Evolutionary conservation across 1,140 invertebrate genomes (phyloP), one percentile per base, ranked within the genome.

Genomic region (Cyclargus thomasi): DNA sequence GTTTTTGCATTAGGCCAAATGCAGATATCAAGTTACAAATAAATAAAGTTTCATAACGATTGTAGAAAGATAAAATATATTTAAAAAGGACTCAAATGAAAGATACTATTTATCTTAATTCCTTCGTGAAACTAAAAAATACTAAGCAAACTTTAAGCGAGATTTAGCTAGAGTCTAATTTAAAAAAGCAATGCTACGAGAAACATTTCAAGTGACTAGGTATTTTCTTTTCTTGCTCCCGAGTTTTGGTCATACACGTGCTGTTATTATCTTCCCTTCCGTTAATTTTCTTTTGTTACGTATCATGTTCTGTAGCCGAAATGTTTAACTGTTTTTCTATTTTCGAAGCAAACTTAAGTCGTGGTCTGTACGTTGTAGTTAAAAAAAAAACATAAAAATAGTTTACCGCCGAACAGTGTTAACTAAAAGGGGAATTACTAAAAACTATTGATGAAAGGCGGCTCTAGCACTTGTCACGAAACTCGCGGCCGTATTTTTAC

Each of bases 181-280:
- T 29, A 29, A 29, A 29, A 29, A 29, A 55, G n/a, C 53, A 55
- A 18, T 55, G n/a, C 18, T 55, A 55, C 17, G 53, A 55, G 16
- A 55, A 55, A 55, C 18, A 55, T 55, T n/a, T 8, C 53, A 55
- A 55, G 18, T 18, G 29, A 29, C 29, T 29, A 29, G 29, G 29
- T 55, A 55, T 55, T 55, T 18, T 55, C 53, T 55, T 55, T 55
- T 55, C 53, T 55, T 55, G 0, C 18, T 55, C 53, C 53, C 53
- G 53, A 55, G 53, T 55, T 55, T 55, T 55, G 16, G 53, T 8
- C 53, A 18, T 16, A 55, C 18, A 55, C 53, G n/a, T n/a, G 53
- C 18, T 55, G 17, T 55, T 18, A 55, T 55, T 55, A 55, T 55
- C 53, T 55, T 18, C 53, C 53, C 18, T 17, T n/a, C 11, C 7